These are phyloP conservation scores for Drosophila dunni DNA, from an alignment of 1,140 invertebrate genomes.

Conservation along the genomic window DNA sequence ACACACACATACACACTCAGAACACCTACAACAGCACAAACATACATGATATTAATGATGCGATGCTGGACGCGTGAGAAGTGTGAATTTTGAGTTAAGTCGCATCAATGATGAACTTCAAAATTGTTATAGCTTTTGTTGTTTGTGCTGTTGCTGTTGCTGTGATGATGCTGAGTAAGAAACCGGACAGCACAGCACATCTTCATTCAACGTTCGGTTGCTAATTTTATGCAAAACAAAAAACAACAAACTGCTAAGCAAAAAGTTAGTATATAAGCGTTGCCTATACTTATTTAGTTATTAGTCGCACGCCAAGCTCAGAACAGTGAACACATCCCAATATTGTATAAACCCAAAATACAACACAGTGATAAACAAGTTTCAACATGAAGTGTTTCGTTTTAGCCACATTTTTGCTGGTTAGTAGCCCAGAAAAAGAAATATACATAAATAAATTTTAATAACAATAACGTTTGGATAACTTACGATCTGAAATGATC, in stretches of 20 bases:
- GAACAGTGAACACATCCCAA: conserved; percentile 36
- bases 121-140: conserved; percentile 14
- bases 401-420: conserved; percentile 76
- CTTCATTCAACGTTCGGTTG: conserved; percentile 68
- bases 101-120: conserved; percentile 71
- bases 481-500: conserved; percentile 16
- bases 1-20: conserved; percentile 20
- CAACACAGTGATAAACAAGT: conserved; percentile 45
- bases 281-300: conserved; percentile 58
- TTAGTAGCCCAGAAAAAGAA: conserved; percentile 56
- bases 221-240: conserved; percentile 77
- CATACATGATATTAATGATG: conserved; percentile 76
- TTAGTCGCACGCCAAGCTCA: conserved; percentile 58
- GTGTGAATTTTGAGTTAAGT: conserved; percentile 67
- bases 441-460: conserved; percentile 51
- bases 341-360: conserved; percentile 13
- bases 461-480: conserved; percentile 32
- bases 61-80: conserved; percentile 59
- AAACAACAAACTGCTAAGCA: conserved; percentile 35
- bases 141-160: conserved; percentile 33
- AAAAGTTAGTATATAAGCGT: conserved; percentile 75
- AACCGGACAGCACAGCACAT: conserved; percentile 74
- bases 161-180: conserved; percentile 73
- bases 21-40: neutral
- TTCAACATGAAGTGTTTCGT: conserved; percentile 76